Evolutionary conservation across 1,140 invertebrate species (phyloP).

Genomic region (Laupala kohalensis): DNA sequence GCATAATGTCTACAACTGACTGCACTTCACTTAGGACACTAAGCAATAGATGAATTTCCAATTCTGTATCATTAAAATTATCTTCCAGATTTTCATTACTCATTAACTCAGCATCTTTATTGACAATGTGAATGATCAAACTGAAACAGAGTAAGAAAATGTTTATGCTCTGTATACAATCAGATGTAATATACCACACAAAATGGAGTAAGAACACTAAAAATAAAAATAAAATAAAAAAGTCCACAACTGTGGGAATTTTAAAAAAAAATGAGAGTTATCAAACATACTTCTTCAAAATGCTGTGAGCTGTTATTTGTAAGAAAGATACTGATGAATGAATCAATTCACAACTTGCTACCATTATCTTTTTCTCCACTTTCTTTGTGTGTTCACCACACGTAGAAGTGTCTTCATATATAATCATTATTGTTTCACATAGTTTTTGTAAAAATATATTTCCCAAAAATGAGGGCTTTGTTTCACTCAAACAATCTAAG

Average conservation of each 20-base stretch:
- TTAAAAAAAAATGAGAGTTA: too few relatives aligned
- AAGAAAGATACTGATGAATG: conserved; percentile 27
- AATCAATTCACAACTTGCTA: conserved; percentile 27
- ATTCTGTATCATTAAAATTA: not conserved
- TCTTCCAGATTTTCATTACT: not conserved
- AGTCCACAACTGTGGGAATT: not conserved
- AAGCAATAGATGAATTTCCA: not conserved
- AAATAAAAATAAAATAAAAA: not conserved
- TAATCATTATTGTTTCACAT: not conserved
- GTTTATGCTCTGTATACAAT: too few relatives aligned
- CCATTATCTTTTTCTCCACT: conserved; percentile 17
- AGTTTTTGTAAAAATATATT: not conserved
- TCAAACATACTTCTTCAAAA: conserved; percentile 20
- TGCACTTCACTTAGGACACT: conserved; percentile 33
- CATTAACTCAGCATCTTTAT: not conserved
- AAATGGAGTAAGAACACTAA: not conserved
- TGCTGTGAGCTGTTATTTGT: conserved; percentile 34
- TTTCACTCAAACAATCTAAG: not conserved
- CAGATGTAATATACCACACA: too few relatives aligned
- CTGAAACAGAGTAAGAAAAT: too few relatives aligned
- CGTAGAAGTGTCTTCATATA: not conserved
- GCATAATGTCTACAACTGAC: conserved; percentile 35
- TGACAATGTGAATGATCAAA: not conserved
- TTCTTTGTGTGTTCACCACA: not conserved
- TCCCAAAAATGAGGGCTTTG: not conserved